Conservation (phyloP, 2,113 vertebrate species). For the Seriola quinqueradiata region DNA sequence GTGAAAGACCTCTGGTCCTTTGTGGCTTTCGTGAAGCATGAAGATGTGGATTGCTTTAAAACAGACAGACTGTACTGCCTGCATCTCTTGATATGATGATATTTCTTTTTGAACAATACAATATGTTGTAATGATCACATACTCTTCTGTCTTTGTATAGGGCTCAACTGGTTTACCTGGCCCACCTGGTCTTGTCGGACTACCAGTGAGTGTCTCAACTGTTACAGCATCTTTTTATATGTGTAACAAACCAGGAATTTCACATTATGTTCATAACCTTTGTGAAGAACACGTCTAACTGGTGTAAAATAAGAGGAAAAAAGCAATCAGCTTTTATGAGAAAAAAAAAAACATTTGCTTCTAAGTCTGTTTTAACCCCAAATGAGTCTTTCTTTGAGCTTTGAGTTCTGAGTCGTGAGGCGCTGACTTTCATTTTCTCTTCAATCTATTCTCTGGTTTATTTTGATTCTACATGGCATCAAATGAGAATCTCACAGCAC, state of each 20-base stretch:
- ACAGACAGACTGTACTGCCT: neutral
- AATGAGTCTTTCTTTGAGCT: constrained; percentile 32
- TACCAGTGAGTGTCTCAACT: constrained; percentile 80
- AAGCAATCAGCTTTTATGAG: constrained; percentile 18
- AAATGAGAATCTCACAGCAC: constrained; percentile 1
- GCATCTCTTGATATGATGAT: neutral
- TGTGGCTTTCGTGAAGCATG: neutral
- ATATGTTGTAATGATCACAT: neutral
- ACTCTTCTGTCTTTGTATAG: constrained; percentile 68
- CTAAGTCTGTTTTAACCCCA: constrained; percentile 46
- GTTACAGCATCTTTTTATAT: neutral
- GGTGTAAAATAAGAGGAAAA: neutral
- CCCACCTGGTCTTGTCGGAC: constrained; percentile 81
- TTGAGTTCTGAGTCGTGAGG: neutral
- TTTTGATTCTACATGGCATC: constrained; percentile 30
- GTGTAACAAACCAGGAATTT: neutral
- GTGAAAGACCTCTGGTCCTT: neutral
- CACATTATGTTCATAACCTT: neutral
- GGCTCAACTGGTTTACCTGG: constrained; percentile 85
- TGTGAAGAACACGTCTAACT: neutral
- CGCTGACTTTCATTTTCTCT: constrained; percentile 7
- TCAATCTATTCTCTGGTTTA: constrained; percentile 1
- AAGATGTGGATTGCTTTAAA: neutral
- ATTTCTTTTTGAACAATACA: neutral
- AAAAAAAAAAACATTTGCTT: neutral